These are phyloP conservation scores for Hyles lineata DNA, from an alignment of 2,888 invertebrate genomes.

Conservation along the genomic window DNA sequence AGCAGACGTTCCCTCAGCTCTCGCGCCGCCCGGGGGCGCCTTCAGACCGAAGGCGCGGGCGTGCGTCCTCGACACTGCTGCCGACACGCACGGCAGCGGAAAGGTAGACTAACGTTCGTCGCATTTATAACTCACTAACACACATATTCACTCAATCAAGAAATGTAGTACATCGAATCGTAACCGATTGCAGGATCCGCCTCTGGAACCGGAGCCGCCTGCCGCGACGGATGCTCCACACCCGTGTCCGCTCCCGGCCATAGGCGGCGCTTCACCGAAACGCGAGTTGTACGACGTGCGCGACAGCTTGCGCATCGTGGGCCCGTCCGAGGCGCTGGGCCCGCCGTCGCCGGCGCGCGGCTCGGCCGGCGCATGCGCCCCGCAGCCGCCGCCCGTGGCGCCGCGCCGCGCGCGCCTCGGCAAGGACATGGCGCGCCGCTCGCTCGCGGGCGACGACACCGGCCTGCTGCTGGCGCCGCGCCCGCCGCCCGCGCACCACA, in stretches of 20 bases:
- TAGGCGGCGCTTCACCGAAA: slow-evolving; percentile 78
- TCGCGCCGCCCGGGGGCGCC: slow-evolving; percentile 81
- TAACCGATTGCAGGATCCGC: slow-evolving; percentile 69
- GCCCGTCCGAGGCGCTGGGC: slow-evolving; percentile 76
- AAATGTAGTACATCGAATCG: neutral
- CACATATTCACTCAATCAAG: slow-evolving; percentile 11
- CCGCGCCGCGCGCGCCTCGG: slow-evolving; percentile 78
- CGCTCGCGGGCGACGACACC: slow-evolving; percentile 83
- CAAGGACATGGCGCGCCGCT: slow-evolving; percentile 88
- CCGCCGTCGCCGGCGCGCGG: slow-evolving; percentile 89
- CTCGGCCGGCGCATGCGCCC: slow-evolving; percentile 87
- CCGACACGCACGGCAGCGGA: slow-evolving; percentile 78
- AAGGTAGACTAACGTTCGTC: slow-evolving; percentile 58
- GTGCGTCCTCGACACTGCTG: slow-evolving; percentile 71
- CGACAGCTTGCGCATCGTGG: slow-evolving; percentile 68
- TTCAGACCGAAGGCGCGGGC: slow-evolving; percentile 82
- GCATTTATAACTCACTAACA: neutral
- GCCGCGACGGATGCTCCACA: slow-evolving; percentile 73
- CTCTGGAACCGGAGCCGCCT: slow-evolving; percentile 70
- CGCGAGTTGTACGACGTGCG: slow-evolving; percentile 74
- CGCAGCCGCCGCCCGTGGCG: slow-evolving; percentile 82
- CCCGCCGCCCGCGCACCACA: slow-evolving; percentile 65
- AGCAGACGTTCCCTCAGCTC: slow-evolving; percentile 68
- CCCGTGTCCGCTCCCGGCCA: slow-evolving; percentile 71
- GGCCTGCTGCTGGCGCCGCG: slow-evolving; percentile 74